Evolutionary conservation across 1,140 invertebrate genomes (phyloP).

Genomic region (Lucilia cuprina): DNA sequence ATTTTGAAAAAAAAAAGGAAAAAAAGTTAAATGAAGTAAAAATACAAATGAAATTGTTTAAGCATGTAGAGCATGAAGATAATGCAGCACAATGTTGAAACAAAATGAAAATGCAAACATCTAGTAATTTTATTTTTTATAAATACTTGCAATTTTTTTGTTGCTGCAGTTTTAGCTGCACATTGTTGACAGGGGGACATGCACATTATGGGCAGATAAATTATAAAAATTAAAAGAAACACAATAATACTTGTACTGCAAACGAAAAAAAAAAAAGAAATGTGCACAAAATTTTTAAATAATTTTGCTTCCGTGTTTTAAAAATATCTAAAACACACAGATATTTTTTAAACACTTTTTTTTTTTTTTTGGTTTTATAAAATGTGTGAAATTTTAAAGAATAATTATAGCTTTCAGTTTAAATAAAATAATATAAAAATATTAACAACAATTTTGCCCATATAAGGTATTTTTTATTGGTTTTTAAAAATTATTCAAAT

Average conservation of each 20-base stretch:
- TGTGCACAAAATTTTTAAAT: neutral
- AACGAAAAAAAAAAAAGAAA: no score
- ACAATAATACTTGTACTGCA: neutral
- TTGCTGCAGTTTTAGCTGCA: neutral
- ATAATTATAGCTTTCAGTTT: neutral
- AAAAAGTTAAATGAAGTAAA: slow-evolving; percentile 13
- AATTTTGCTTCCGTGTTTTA: slow-evolving; percentile 11
- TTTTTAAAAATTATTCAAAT: neutral
- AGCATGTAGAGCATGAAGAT: slow-evolving; percentile 10
- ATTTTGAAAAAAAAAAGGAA: neutral
- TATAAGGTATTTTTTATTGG: neutral
- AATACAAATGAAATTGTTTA: neutral
- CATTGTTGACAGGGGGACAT: slow-evolving; percentile 14
- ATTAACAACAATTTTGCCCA: neutral
- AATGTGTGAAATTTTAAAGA: neutral
- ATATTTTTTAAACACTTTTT: no score
- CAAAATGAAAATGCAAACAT: neutral
- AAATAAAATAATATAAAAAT: no score
- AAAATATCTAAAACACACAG: neutral
- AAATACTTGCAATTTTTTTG: neutral
- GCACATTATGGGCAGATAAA: slow-evolving; percentile 14
- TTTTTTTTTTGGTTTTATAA: neutral
- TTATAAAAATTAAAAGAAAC: neutral
- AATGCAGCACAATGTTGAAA: neutral
- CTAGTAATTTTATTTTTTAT: neutral